Evolutionary conservation across 2,797 vertebrate genomes (phyloP).

Genomic region (Poliocrania exsul): DNA sequence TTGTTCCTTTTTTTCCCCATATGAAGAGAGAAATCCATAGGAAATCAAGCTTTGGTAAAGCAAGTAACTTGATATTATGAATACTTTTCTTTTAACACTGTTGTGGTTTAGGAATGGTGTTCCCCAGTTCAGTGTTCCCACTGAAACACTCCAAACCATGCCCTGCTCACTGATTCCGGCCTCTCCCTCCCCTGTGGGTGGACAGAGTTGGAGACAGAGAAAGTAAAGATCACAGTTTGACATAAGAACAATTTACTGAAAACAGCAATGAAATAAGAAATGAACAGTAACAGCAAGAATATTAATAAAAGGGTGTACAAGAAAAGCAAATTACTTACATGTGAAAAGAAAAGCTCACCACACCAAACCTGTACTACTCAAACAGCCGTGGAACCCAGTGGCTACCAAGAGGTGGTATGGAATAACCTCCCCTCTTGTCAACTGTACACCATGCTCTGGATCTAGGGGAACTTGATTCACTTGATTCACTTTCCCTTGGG

Average conservation of each 20-base stretch:
- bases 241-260: neutral
- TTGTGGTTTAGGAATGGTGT: neutral
- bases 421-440: neutral
- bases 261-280: neutral
- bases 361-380: rapidly evolving
- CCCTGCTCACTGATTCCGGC: neutral
- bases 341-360: no score
- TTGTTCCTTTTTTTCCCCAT: neutral
- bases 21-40: neutral
- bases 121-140: neutral
- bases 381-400: neutral
- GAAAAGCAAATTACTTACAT: neutral
- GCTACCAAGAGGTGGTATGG: neutral
- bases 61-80: neutral
- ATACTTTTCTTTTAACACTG: neutral
- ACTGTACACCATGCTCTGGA: neutral
- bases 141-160: neutral
- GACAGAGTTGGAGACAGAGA: neutral
- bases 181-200: neutral
- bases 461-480: neutral
- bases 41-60: neutral
- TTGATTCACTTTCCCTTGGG: neutral
- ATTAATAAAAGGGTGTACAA: neutral
- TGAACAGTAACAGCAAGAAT: neutral
- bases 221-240: neutral